These are phyloP conservation scores for Thalassaphorura encarpata DNA, from an alignment of 1,140 invertebrate genomes.

Conservation along the genomic window DNA sequence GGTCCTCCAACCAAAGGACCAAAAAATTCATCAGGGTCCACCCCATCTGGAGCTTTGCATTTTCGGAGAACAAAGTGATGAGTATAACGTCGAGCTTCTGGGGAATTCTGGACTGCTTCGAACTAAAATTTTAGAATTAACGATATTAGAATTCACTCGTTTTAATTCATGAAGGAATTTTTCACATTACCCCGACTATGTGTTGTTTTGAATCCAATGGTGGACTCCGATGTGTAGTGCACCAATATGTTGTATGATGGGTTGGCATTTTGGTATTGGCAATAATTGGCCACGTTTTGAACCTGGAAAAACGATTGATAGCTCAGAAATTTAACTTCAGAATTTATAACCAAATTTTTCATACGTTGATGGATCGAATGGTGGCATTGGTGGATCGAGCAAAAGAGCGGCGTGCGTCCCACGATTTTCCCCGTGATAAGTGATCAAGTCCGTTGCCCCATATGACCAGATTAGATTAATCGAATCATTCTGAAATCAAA, in stretches of 20 bases:
- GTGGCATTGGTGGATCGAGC: slow-evolving; percentile 6
- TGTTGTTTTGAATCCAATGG: slow-evolving; percentile 11
- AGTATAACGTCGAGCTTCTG: neutral
- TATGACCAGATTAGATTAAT: slow-evolving; percentile 17
- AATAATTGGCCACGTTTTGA: neutral
- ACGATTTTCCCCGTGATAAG: slow-evolving; percentile 10
- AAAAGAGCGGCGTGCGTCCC: slow-evolving; percentile 9
- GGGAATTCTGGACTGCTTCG: neutral
- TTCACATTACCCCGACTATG: slow-evolving; percentile 13
- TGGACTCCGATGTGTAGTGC: slow-evolving; percentile 13
- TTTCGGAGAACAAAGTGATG: slow-evolving; percentile 20
- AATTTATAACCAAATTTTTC: neutral
- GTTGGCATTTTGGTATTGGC: slow-evolving; percentile 11
- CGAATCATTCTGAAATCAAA: slow-evolving; percentile 1
- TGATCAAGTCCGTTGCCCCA: slow-evolving; percentile 9
- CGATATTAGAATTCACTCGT: neutral
- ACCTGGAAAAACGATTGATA: neutral
- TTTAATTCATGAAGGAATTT: neutral
- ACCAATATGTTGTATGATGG: slow-evolving; percentile 18
- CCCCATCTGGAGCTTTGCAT: slow-evolving; percentile 9
- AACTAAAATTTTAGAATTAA: slow-evolving; percentile 3
- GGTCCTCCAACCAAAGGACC: neutral
- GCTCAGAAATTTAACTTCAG: neutral
- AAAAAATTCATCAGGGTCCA: slow-evolving; percentile 11
- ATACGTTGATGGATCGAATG: neutral